Evolutionary conservation across 2,797 vertebrate species (phyloP).

Genomic region (Spea hammondii): DNA sequence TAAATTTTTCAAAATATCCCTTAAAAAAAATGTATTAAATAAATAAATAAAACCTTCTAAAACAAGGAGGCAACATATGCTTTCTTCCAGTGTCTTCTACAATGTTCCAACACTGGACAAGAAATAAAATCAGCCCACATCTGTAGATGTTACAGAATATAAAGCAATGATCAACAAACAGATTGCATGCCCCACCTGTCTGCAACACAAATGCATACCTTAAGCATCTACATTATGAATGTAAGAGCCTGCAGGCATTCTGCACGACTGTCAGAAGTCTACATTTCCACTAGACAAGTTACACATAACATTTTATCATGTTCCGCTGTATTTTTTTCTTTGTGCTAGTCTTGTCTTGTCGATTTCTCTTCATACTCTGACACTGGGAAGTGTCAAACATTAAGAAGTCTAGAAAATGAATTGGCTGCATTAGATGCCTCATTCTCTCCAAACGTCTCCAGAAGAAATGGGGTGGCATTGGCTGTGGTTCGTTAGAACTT

Average conservation of each 20-base stretch:
- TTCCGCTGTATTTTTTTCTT: not conserved
- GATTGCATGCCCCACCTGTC: not conserved
- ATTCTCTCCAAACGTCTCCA: conserved; percentile 10
- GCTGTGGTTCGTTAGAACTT: conserved; percentile 6
- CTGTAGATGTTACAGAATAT: not conserved
- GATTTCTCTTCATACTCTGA: not conserved
- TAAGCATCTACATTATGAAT: not conserved
- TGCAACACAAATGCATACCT: not conserved
- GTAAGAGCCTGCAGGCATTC: not conserved
- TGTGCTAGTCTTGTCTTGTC: conserved; percentile 22
- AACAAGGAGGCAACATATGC: too few relatives aligned
- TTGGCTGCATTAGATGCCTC: not conserved
- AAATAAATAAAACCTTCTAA: too few relatives aligned
- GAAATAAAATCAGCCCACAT: not conserved
- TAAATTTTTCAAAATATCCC: too few relatives aligned
- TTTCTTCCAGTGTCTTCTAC: not conserved
- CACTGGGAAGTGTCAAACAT: not conserved
- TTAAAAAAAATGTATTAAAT: too few relatives aligned
- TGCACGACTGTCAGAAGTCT: not conserved
- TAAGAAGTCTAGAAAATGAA: not conserved
- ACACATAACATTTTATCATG: not conserved
- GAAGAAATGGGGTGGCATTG: not conserved
- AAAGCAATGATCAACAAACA: not conserved
- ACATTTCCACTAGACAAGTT: not conserved
- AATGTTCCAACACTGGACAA: not conserved